Evolutionary conservation across 2,797 vertebrate genomes (phyloP).

Genomic region (Girardinus metallicus): DNA sequence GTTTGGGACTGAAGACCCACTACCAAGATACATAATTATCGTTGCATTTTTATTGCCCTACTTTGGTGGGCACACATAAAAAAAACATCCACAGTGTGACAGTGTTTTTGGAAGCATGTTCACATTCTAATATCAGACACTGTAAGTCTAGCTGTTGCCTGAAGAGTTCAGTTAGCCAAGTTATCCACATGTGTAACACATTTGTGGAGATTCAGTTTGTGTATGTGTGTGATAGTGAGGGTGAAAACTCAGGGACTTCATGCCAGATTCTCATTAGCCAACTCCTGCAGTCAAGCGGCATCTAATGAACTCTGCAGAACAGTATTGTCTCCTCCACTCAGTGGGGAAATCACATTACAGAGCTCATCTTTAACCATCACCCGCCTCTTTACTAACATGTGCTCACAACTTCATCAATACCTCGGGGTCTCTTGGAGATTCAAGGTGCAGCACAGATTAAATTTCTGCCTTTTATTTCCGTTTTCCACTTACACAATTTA

Average conservation of each 20-base stretch:
- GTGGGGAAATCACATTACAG: slow-evolving; percentile 72
- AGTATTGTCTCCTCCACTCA: slow-evolving; percentile 67
- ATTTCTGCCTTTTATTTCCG: slow-evolving; percentile 20
- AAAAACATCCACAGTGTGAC: slow-evolving; percentile 4
- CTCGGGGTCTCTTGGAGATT: slow-evolving; percentile 40
- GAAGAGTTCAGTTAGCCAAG: slow-evolving; percentile 28
- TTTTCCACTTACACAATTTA: slow-evolving; percentile 27
- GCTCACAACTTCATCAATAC: slow-evolving; percentile 66
- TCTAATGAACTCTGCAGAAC: slow-evolving; percentile 74
- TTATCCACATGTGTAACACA: slow-evolving; percentile 15
- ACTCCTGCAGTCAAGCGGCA: slow-evolving; percentile 52
- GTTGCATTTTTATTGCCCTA: slow-evolving; percentile 13
- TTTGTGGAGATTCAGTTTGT: slow-evolving; percentile 10
- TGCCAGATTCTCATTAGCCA: slow-evolving; percentile 66
- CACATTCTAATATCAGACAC: slow-evolving; percentile 25
- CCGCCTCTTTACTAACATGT: slow-evolving; percentile 54
- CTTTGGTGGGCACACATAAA: slow-evolving; percentile 4
- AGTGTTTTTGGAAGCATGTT: slow-evolving; percentile 12
- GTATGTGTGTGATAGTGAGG: slow-evolving; percentile 20
- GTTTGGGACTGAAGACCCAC: slow-evolving; percentile 27
- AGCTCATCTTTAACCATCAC: slow-evolving; percentile 54
- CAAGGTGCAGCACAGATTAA: slow-evolving; percentile 22
- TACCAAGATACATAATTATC: slow-evolving; percentile 41
- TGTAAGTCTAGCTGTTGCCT: slow-evolving; percentile 1
- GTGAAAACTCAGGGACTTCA: slow-evolving; percentile 48